Evolutionary conservation across 2,797 vertebrate species (phyloP).

Genomic region (Falco naumanni): DNA sequence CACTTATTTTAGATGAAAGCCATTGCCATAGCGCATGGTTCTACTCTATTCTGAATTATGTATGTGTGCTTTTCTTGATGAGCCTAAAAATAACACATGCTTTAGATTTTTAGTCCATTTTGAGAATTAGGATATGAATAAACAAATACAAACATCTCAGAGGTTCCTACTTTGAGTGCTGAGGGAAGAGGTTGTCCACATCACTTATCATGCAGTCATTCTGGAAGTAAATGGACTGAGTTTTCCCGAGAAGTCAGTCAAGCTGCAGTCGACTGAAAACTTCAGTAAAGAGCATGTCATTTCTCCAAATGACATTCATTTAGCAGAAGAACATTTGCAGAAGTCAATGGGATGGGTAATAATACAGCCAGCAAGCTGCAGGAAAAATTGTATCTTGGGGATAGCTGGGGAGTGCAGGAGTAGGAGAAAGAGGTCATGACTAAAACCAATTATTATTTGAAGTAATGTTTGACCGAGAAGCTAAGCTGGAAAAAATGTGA

Average conservation of each 20-base stretch:
- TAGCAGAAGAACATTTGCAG: background rate
- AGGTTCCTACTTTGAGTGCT: background rate
- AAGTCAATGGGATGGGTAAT: background rate
- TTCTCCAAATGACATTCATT: background rate
- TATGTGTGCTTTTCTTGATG: constrained; percentile 2
- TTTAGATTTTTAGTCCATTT: background rate
- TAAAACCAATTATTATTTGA: background rate
- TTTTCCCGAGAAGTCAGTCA: background rate
- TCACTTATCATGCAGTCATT: background rate
- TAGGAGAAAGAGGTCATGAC: background rate
- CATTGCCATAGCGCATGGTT: background rate
- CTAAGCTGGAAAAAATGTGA: constrained; percentile 7
- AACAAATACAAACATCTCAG: background rate
- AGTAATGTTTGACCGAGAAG: background rate
- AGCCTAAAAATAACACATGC: constrained; percentile 27
- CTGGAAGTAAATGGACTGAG: background rate
- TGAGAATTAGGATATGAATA: background rate
- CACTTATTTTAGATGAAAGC: background rate
- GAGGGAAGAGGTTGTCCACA: background rate
- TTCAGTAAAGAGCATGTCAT: background rate
- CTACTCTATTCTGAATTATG: constrained; percentile 40
- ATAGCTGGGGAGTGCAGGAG: background rate
- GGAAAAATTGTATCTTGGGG: background rate
- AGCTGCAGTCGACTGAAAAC: background rate
- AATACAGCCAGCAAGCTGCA: background rate